A percentile compares a stretch with the other conserved stretches of the same genome.
Evolutionary conservation across 2,113 vertebrate species (phyloP).

Genomic region (Oophaga pumilio): DNA sequence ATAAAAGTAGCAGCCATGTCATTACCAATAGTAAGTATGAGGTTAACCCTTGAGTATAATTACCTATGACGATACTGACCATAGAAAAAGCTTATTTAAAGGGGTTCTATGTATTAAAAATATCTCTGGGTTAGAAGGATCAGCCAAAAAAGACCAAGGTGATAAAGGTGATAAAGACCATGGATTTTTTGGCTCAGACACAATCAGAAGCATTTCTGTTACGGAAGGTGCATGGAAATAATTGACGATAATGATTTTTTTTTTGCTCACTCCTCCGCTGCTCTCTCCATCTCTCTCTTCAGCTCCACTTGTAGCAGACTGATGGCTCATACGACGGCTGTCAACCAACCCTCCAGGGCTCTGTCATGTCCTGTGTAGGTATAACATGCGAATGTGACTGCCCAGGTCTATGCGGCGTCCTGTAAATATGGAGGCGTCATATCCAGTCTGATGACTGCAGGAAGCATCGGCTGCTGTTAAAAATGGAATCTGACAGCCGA

Average conservation of each 20-base stretch:
- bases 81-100: neutral
- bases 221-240: neutral
- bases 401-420: neutral
- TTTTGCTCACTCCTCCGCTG: neutral
- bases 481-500: neutral
- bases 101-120: too few relatives aligned
- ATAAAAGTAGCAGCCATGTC: neutral
- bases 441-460: neutral
- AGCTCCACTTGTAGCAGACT: neutral
- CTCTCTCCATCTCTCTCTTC: neutral
- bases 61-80: too few relatives aligned
- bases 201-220: neutral
- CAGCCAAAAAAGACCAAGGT: neutral
- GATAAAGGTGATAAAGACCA: neutral
- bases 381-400: neutral
- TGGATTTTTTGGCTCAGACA: neutral
- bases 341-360: neutral
- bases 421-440: neutral
- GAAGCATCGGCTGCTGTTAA: neutral
- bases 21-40: neutral
- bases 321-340: neutral
- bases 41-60: too few relatives aligned
- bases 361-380: neutral
- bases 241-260: neutral
- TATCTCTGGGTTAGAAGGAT: too few relatives aligned